Base-by-base conservation (phyloP, 2,797 vertebrate genomes). In the Sebastes hubbsi region DNA sequence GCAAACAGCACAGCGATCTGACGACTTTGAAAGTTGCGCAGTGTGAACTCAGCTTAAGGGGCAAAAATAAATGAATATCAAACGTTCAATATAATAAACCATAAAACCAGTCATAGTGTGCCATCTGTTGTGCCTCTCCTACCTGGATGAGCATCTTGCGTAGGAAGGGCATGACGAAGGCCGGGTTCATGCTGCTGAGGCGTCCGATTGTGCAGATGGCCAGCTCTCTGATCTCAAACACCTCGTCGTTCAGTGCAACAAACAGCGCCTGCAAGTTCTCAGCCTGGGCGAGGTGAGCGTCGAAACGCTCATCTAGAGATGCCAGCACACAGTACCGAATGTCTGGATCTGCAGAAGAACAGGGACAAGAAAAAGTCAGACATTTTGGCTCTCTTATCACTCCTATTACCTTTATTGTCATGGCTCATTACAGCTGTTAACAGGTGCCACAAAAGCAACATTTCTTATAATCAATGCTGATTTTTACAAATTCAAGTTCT, bases 91-190 rank as follows among this genome's bases (percentile, higher is more conserved):
- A 34, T 8, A 71, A 20, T 12, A 27, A 68, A 42, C 54, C 14
- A 22, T 18, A 16, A 24, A 22, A 62, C 7, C 6, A 18, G 7
- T 58, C 4, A 18, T 1, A 18, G 22, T 14, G 46, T 38, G 25
- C 29, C 24, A 10, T 70, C 54, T 38, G 60, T 27, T 38, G 14
- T 22, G 65, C 2, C 12, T 62, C 24, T 82, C 70, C 29, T 89
- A 99, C 99, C 97, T 99, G 99, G 89, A 99, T 99, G 55, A 99
- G 96, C 98, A 99, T 99, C 96, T 99, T 99, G 72, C 99, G 96
- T 29, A 99, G 95, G 90, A 99, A 99, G 16, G 99, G 99, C 99
- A 99, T 99, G 82, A 99, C 99, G 29, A 99, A 99, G 59, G 99
- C 99, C 0, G 99, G 99, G 92, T 99, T 99, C 98, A 99, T 99